Evolutionary conservation across 2,113 vertebrate genomes (phyloP).

Genomic region (Salvelinus namaycush): DNA sequence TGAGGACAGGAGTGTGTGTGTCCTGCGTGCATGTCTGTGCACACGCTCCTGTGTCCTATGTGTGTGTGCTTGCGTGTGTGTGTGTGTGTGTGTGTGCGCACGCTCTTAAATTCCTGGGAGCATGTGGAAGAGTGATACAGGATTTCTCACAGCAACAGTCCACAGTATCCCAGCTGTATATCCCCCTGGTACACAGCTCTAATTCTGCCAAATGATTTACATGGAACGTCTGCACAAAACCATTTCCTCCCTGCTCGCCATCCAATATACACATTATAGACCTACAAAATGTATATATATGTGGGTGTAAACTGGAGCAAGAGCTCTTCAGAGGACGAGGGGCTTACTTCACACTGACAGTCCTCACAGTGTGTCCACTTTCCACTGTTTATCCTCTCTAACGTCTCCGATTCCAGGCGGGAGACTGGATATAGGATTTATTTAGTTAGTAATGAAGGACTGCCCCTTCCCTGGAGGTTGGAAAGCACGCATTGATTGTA

Average conservation of each 20-base stretch:
- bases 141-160: conserved; percentile 49
- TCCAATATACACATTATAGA: conserved; percentile 57
- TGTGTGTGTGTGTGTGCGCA: not conserved
- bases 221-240: conserved; percentile 50
- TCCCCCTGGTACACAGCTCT: conserved; percentile 48
- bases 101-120: conserved; percentile 46
- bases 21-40: conserved; percentile 10
- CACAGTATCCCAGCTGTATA: conserved; percentile 63
- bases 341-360: conserved; percentile 36
- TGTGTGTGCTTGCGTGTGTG: conserved; percentile 15
- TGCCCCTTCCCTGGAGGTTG: too few species aligned
- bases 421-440: conserved; percentile 38
- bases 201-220: conserved; percentile 67
- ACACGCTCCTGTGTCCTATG: not conserved
- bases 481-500: too few species aligned
- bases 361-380: conserved; percentile 35
- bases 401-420: conserved; percentile 37
- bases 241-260: conserved; percentile 43
- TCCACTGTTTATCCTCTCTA: conserved; percentile 38
- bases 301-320: conserved; percentile 46
- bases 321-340: conserved; percentile 30
- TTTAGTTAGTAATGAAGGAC: conserved; percentile 21
- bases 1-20: not conserved
- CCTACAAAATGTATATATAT: conserved; percentile 47
- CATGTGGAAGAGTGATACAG: conserved; percentile 64